A percentile compares a stretch with the other conserved stretches of the same genome.
Conservation (phyloP, 2,113 vertebrate species). For the Rynchops niger region DNA sequence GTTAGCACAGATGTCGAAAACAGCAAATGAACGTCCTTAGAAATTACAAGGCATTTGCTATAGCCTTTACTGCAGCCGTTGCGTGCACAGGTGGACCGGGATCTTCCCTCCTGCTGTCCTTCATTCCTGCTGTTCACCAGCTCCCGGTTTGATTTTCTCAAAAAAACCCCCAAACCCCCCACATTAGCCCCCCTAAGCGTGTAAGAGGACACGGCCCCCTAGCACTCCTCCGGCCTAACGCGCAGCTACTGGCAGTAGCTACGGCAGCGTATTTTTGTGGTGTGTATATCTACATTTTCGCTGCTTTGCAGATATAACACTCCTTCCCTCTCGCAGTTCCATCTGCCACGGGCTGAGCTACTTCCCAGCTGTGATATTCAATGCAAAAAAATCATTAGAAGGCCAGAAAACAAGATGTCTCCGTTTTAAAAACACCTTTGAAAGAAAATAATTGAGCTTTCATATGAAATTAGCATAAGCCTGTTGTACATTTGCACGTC, state of each 20-base stretch:
- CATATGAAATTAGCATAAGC: background rate
- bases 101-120: background rate
- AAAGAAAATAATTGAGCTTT: background rate
- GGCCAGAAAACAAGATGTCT: background rate
- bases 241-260: background rate
- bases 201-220: accelerated
- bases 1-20: background rate
- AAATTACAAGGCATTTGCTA: background rate
- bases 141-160: background rate
- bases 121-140: background rate
- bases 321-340: background rate
- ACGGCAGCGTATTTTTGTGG: background rate
- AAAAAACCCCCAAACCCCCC: too few species aligned
- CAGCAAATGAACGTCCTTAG: background rate
- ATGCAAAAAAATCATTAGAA: background rate
- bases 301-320: background rate
- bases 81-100: accelerated
- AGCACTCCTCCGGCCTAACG: background rate
- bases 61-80: background rate
- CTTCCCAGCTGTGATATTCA: background rate
- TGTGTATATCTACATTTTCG: background rate
- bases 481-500: background rate
- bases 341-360: background rate
- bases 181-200: background rate
- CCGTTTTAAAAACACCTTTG: background rate